phyloP scores from a whole-genome alignment of 2,797 vertebrate species.

The Sarcoramphus papa region DNA sequence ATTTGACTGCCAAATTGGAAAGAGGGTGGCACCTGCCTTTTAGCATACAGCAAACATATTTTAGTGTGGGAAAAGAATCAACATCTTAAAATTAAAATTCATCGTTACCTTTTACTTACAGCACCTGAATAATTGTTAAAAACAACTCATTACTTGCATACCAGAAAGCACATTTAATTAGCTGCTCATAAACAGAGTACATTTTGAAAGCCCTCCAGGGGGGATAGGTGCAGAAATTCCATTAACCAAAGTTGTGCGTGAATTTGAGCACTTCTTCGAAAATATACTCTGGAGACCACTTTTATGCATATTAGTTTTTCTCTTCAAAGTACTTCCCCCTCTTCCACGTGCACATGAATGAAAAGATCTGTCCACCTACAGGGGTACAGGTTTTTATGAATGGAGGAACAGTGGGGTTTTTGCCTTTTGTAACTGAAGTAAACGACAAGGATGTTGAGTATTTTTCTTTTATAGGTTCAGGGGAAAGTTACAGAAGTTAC shows the following conservation, averaged over 20 bases:
- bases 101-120: slow-evolving; percentile 28
- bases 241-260: slow-evolving; percentile 29
- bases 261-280: slow-evolving; percentile 10
- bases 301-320: slow-evolving; percentile 27
- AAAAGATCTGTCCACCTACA: neutral
- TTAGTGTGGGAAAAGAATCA: neutral
- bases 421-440: neutral
- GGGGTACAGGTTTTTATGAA: slow-evolving; percentile 20
- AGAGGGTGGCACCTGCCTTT: neutral
- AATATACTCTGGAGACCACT: slow-evolving; percentile 18
- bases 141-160: slow-evolving; percentile 50
- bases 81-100: slow-evolving; percentile 45
- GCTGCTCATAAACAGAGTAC: slow-evolving; percentile 40
- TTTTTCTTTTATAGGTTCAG: neutral
- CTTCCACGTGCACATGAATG: neutral
- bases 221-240: slow-evolving; percentile 51
- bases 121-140: slow-evolving; percentile 58
- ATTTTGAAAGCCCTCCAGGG: slow-evolving; percentile 10
- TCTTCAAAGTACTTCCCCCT: neutral
- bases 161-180: slow-evolving; percentile 58
- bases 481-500: neutral
- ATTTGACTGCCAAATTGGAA: neutral
- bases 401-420: neutral
- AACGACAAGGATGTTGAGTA: accelerated
- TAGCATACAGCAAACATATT: neutral